Base-by-base conservation (phyloP, 2,113 vertebrate species). In the Ameiurus melas region DNA sequence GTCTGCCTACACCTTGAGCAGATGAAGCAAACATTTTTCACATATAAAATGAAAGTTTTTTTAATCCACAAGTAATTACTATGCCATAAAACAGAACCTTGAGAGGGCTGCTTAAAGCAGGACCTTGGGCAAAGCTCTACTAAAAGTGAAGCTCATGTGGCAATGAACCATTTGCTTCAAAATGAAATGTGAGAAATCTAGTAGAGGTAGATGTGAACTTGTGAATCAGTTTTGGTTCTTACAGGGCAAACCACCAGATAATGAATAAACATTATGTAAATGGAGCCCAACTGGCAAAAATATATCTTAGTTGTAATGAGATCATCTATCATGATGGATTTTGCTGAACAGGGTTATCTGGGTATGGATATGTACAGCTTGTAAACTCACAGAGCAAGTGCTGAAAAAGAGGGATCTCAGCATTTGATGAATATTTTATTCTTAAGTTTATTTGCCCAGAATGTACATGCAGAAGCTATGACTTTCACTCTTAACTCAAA, bases 171-270 rank as follows among this genome's bases (percentile, higher is more conserved):
- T 87, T 58, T 83, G 78, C 89, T 88, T 60, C 53, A 83, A 51
- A 88, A 58, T 25, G 58, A 60, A 78, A 88, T 87, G 78, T 77
- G 47, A 82, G 71, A 85, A 53, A 87, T 87, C 68, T 78, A 89
- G 68, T 51, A 39, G 77, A 47, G 0, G 55, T 73, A 43, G 30
- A 83, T 60, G 57, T 62, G 55, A 47, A 68, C 20, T 25, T 12
- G 19, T 82, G 16, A 14, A 73, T 14, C 10, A 30, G 10, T 71
- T 33, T 71, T 16, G n/a, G 39, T 30, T 73, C 77, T 77, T 51
- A 7, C 19, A 62, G 85, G 27, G 4, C 30, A 17, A 58, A 77
- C 53, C 53, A 33, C 16, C 51, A 19, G 16, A 53, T 53, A 55
- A 79, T 53, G 9, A 55, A 20, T 27, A 5, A 57, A 80, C 33